These are phyloP conservation scores for Rhinolophus ferrumequinum DNA, from an alignment of 2,113 vertebrate species.

Conservation along the genomic window DNA sequence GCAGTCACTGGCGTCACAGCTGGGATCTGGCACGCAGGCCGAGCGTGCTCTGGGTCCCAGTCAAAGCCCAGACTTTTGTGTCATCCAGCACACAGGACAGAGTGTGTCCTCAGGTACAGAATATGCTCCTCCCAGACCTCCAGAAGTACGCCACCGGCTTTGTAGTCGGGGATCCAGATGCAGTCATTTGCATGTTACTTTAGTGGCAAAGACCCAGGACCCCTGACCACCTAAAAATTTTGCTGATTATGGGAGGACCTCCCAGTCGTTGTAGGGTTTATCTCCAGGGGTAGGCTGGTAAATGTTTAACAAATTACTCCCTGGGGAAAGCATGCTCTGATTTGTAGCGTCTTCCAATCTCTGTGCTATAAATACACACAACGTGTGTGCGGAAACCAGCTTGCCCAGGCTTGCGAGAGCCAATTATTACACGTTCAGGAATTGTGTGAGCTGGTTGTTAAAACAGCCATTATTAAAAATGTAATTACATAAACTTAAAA, in stretches of 20 bases:
- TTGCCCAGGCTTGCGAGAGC: neutral
- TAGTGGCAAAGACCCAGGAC: neutral
- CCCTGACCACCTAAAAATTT: neutral
- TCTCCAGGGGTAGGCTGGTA: neutral
- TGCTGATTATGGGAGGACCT: neutral
- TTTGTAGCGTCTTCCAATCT: neutral
- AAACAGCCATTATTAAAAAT: neutral
- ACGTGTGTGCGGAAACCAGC: too few species aligned
- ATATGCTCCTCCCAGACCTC: neutral
- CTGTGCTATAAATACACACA: neutral
- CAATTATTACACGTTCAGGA: neutral
- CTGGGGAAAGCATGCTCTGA: neutral
- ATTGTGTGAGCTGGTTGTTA: neutral
- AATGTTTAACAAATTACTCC: neutral
- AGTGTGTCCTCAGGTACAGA: neutral
- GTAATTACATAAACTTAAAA: neutral
- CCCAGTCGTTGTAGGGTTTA: neutral
- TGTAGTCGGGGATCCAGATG: neutral
- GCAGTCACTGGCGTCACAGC: neutral
- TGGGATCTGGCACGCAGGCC: neutral
- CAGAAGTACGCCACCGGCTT: neutral
- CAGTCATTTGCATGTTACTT: neutral
- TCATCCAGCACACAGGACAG: rapidly evolving
- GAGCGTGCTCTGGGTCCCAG: neutral
- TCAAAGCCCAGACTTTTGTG: neutral